phyloP scores from a whole-genome alignment of 2,888 invertebrate genomes.

The Xestobium rufovillosum region DNA sequence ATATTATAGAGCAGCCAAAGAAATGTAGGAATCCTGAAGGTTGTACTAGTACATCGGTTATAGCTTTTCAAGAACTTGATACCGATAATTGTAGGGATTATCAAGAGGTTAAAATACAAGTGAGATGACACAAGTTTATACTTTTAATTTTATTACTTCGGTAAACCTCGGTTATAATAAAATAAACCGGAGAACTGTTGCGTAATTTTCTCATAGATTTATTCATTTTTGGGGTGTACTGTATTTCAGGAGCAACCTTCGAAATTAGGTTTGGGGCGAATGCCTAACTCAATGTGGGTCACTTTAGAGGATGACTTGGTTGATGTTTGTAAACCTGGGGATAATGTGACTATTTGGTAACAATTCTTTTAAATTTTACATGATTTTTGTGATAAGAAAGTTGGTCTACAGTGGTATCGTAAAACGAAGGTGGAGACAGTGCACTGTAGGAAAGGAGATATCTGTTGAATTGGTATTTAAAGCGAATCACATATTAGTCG shows the following conservation, averaged over 20 bases:
- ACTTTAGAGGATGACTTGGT: conserved; percentile 80
- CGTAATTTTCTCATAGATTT: too few species aligned
- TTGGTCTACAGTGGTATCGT: conserved; percentile 72
- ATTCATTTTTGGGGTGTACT: conserved; percentile 23
- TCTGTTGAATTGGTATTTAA: conserved; percentile 64
- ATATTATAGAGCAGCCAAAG: conserved; percentile 43
- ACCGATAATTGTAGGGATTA: conserved; percentile 68
- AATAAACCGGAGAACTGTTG: too few species aligned
- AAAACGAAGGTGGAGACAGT: conserved; percentile 63
- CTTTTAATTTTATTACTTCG: too few species aligned
- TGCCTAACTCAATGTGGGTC: conserved; percentile 70
- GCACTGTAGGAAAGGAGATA: conserved; percentile 51
- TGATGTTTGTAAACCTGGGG: conserved; percentile 81
- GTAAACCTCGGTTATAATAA: too few species aligned
- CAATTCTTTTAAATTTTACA: conserved; percentile 17
- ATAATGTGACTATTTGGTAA: conserved; percentile 78
- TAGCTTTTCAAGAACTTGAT: conserved; percentile 48
- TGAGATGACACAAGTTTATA: conserved; percentile 32
- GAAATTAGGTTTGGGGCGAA: conserved; percentile 60
- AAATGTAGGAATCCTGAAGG: conserved; percentile 50
- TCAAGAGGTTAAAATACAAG: conserved; percentile 80
- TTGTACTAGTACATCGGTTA: conserved; percentile 51
- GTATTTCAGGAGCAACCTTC: conserved; percentile 63
- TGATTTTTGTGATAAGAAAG: too few species aligned
- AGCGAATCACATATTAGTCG: conserved; percentile 65